A percentile compares a stretch with the other conserved stretches of the same genome.
Evolutionary conservation across 1,140 invertebrate species (phyloP).

Genomic region (Diuraphis noxia): DNA sequence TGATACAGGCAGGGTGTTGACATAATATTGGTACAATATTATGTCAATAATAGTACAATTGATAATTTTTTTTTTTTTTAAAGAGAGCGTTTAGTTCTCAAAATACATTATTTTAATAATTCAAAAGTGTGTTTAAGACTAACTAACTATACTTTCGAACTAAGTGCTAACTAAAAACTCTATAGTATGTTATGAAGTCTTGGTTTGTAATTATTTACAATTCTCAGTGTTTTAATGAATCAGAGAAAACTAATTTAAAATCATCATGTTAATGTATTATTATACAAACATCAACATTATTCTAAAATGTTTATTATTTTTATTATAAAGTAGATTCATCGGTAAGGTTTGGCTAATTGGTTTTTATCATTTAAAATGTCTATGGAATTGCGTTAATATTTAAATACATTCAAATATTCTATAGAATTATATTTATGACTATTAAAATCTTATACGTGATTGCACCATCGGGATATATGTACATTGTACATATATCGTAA

Average conservation of each 20-base stretch:
- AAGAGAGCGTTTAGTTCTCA: neutral
- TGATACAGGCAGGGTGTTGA: neutral
- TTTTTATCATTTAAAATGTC: neutral
- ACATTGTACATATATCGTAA: neutral
- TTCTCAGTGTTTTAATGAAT: neutral
- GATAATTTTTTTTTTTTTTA: neutral
- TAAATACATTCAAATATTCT: neutral
- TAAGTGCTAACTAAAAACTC: no score
- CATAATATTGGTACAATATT: neutral
- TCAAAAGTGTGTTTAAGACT: no score
- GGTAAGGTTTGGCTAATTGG: neutral
- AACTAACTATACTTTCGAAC: no score
- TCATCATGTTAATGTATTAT: neutral
- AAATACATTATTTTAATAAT: neutral
- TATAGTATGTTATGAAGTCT: neutral
- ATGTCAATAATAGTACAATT: no score
- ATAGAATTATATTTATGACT: neutral
- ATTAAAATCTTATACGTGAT: neutral
- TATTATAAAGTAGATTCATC: neutral
- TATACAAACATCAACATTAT: neutral
- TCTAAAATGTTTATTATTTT: neutral
- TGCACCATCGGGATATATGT: neutral
- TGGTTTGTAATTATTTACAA: neutral
- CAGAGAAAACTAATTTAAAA: neutral
- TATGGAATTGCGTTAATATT: neutral